A percentile compares a stretch with the other conserved stretches of the same genome.
Conservation (phyloP, 1,140 invertebrate genomes). For the Nasonia giraulti region DNA sequence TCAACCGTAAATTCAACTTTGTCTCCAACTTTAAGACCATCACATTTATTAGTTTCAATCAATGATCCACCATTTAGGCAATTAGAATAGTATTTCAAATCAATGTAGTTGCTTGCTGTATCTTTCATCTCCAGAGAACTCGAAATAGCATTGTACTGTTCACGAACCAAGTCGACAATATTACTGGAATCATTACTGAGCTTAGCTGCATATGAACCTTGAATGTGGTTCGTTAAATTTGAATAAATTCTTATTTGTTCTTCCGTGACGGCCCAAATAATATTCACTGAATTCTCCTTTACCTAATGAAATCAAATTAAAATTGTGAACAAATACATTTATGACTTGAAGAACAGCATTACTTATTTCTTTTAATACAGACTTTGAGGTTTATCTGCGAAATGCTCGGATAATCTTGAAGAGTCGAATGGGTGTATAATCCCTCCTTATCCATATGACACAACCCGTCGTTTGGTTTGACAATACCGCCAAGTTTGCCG, state of each 20-base stretch:
- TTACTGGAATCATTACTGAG: conserved; percentile 93
- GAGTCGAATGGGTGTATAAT: conserved; percentile 85
- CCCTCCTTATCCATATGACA: conserved; percentile 87
- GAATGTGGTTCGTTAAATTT: conserved; percentile 84
- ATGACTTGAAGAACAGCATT: background rate
- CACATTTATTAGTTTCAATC: conserved; percentile 87
- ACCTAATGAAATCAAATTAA: conserved; percentile 71
- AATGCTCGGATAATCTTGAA: conserved; percentile 98
- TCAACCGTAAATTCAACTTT: conserved; percentile 84
- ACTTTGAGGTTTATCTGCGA: conserved; percentile 91
- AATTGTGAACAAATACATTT: background rate
- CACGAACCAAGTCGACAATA: conserved; percentile 91
- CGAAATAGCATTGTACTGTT: conserved; percentile 94
- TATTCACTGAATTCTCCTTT: conserved; percentile 94
- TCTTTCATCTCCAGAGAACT: conserved; percentile 95
- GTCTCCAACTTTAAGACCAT: conserved; percentile 89
- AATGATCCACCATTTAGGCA: conserved; percentile 80
- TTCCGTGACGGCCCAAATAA: conserved; percentile 97
- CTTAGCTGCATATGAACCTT: conserved; percentile 89
- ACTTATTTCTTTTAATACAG: background rate
- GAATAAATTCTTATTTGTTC: conserved; percentile 90
- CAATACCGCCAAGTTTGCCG: conserved; percentile 90
- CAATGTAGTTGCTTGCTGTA: conserved; percentile 86
- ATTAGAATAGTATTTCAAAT: conserved; percentile 90
- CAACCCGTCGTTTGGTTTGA: conserved; percentile 93